phyloP scores from a whole-genome alignment of 2,797 vertebrate genomes.

The Scolopax rusticola region DNA sequence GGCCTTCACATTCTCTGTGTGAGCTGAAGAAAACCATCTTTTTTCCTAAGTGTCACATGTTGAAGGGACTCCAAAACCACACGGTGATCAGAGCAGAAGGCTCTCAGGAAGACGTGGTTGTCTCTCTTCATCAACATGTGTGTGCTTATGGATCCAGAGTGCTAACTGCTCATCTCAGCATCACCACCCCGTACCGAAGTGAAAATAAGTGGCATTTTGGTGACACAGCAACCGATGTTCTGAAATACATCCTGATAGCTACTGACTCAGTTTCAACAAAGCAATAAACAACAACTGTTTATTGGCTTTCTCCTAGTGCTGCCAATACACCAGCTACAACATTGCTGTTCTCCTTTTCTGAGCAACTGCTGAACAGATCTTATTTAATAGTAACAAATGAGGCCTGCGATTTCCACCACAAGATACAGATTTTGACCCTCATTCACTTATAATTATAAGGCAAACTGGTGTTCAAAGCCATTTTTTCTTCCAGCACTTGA shows the following conservation, averaged over 20 bases:
- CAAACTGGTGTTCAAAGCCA: not conserved
- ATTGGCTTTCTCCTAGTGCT: slow-evolving; percentile 15
- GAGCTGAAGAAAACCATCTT: not conserved
- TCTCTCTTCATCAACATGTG: not conserved
- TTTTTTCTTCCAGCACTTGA: not conserved
- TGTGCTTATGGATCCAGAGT: not conserved
- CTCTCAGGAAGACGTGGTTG: not conserved
- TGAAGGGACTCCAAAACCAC: not conserved
- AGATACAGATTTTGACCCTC: not conserved
- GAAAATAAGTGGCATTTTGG: slow-evolving; percentile 1
- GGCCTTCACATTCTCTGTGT: not conserved
- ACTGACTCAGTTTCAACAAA: slow-evolving; percentile 43
- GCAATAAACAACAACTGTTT: slow-evolving; percentile 23
- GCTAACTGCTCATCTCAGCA: not conserved
- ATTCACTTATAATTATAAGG: not conserved
- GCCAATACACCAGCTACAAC: not conserved
- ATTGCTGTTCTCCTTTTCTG: not conserved
- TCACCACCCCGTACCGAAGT: not conserved
- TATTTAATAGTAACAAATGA: slow-evolving; percentile 9
- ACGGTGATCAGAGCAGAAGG: not conserved
- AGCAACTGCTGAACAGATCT: not conserved
- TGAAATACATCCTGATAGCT: not conserved
- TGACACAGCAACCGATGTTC: not conserved
- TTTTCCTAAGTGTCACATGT: not conserved
- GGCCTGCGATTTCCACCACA: not conserved